Conservation (phyloP, 2,797 vertebrate genomes). For the Calcarius lapponicus region DNA sequence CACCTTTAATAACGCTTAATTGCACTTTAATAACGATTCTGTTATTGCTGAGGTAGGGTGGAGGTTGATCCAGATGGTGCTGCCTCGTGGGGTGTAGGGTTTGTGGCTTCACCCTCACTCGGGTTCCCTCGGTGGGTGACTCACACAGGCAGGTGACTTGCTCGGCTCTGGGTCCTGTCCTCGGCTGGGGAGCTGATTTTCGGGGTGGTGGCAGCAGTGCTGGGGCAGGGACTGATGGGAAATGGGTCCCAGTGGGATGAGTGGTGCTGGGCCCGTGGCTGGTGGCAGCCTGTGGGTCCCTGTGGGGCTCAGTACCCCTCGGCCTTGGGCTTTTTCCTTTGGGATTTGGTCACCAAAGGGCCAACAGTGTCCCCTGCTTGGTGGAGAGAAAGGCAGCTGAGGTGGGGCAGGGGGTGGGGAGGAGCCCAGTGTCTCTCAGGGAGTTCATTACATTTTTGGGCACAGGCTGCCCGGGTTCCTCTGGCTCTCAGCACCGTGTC, state of each 20-base stretch:
- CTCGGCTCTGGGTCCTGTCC: accelerated
- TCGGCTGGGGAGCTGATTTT: neutral
- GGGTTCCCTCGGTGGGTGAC: neutral
- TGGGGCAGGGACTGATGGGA: too few relatives aligned
- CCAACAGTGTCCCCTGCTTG: accelerated
- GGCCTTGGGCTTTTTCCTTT: neutral
- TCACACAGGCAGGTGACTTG: accelerated
- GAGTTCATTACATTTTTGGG: conserved; percentile 53
- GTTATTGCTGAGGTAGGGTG: too few relatives aligned
- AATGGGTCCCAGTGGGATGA: neutral
- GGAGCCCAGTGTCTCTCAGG: too few relatives aligned
- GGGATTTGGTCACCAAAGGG: neutral
- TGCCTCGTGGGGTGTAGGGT: accelerated
- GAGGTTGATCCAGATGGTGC: accelerated
- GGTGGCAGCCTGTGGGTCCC: too few relatives aligned
- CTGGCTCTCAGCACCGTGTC: conserved; percentile 67
- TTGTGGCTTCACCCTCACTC: neutral
- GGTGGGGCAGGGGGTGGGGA: accelerated
- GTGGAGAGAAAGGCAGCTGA: neutral
- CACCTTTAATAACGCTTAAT: neutral
- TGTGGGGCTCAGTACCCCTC: accelerated
- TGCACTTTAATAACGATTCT: neutral
- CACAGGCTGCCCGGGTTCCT: conserved; percentile 76
- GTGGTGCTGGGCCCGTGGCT: accelerated
- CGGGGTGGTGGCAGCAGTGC: neutral